Percentiles rank a stretch among this genome's conserved stretches.
These are phyloP conservation scores for Salvelinus namaycush DNA, from an alignment of 2,113 vertebrate genomes.

Conservation along the genomic window DNA sequence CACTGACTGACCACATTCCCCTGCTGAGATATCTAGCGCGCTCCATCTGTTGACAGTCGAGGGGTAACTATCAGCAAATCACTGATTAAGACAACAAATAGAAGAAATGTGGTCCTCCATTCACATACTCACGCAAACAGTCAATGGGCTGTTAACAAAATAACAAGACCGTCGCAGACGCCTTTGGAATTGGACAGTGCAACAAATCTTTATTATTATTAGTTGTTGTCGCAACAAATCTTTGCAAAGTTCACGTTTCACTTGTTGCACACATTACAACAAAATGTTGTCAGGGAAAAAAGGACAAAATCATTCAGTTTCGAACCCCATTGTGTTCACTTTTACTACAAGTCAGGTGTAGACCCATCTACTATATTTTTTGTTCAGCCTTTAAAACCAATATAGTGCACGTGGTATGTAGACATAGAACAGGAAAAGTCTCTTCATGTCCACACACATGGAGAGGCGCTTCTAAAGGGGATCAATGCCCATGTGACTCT, in stretches of 20 bases:
- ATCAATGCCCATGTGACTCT: not conserved
- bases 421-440: not conserved
- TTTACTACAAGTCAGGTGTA: not conserved
- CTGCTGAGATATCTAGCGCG: not conserved
- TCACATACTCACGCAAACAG: constrained; percentile 14
- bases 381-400: not conserved
- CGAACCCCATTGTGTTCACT: not conserved
- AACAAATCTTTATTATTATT: too few relatives aligned
- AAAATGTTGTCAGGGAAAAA: too few relatives aligned
- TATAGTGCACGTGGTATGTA: not conserved
- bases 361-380: not conserved
- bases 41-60: constrained; percentile 7
- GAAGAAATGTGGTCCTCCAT: constrained; percentile 43
- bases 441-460: not conserved
- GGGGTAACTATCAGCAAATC: constrained; percentile 16
- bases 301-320: not conserved
- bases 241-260: constrained; percentile 17
- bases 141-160: constrained; percentile 14
- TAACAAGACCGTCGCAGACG: not conserved
- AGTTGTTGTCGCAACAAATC: too few relatives aligned
- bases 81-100: constrained; percentile 35
- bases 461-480: not conserved
- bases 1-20: not conserved
- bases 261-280: not conserved
- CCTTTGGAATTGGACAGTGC: not conserved